phyloP scores from a whole-genome alignment of 2,888 invertebrate genomes.

The Timema cristinae region DNA sequence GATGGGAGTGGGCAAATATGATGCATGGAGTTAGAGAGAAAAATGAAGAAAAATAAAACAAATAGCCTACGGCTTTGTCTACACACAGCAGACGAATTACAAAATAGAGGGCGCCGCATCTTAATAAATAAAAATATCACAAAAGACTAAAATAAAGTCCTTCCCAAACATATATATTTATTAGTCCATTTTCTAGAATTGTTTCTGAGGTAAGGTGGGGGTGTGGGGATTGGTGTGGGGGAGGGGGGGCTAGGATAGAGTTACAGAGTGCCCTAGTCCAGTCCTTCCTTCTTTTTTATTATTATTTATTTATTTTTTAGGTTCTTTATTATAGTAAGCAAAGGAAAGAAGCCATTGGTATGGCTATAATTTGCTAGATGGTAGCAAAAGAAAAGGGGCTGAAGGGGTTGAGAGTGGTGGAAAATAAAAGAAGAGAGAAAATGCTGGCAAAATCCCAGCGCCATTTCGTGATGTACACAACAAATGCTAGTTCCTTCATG shows the following conservation, averaged over 20 bases:
- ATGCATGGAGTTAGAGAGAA: no score
- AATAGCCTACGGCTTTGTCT: no score
- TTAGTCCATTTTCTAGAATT: slow-evolving; percentile 4
- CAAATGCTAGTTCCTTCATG: slow-evolving; percentile 11
- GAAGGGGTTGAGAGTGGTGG: neutral
- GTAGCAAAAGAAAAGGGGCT: neutral
- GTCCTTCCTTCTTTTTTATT: neutral
- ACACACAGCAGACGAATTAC: no score
- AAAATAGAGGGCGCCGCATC: no score
- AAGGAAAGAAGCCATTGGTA: slow-evolving; percentile 10
- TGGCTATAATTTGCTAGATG: slow-evolving; percentile 21
- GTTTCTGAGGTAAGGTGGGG: slow-evolving; percentile 10
- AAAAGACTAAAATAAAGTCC: no score
- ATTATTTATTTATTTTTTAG: slow-evolving; percentile 7
- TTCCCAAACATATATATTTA: slow-evolving; percentile 1
- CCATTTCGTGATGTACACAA: slow-evolving; percentile 21
- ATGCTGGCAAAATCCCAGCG: slow-evolving; percentile 19
- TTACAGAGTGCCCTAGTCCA: slow-evolving; percentile 1
- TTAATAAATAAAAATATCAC: no score
- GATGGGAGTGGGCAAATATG: no score
- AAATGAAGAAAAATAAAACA: no score
- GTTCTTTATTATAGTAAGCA: slow-evolving; percentile 6
- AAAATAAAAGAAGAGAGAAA: neutral
- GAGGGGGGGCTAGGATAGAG: no score
- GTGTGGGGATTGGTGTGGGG: neutral